Conservation (phyloP, 2,888 invertebrate species). For the Tetragonula carbonaria region DNA sequence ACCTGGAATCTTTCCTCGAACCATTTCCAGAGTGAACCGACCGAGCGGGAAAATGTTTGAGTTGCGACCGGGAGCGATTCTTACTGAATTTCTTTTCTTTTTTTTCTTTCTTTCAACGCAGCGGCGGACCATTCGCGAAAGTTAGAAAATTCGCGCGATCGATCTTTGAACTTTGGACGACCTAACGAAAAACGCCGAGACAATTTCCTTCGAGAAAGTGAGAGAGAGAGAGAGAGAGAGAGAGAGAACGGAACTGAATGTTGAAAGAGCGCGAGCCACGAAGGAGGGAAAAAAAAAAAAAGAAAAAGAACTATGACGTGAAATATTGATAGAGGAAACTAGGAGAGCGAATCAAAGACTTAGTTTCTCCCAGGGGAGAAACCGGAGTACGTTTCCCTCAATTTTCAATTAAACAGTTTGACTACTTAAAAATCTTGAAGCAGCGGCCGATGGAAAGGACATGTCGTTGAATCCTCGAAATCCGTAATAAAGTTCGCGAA, state of each 20-base stretch:
- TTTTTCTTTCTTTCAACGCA: no score
- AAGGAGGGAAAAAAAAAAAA: no score
- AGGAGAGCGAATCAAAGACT: constrained; percentile 21
- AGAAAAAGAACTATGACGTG: not conserved
- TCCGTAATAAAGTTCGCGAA: not conserved
- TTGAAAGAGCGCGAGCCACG: not conserved
- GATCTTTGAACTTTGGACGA: no score
- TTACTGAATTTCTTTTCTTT: no score
- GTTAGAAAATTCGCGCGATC: no score
- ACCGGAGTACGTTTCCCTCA: not conserved
- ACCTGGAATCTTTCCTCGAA: no score
- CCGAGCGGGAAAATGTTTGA: no score
- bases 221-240: not conserved
- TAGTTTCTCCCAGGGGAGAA: not conserved
- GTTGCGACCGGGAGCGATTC: no score
- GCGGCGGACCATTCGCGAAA: no score
- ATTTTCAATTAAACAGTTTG: constrained; percentile 24
- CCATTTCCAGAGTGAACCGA: no score
- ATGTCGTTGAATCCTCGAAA: not conserved
- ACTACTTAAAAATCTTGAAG: constrained; percentile 4
- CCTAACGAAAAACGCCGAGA: not conserved
- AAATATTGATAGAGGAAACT: constrained; percentile 28
- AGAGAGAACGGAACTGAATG: not conserved
- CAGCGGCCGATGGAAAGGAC: not conserved
- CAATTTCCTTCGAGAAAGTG: no score